phyloP scores from a whole-genome alignment of 2,113 vertebrate species.

The Laterallus jamaicensis region DNA sequence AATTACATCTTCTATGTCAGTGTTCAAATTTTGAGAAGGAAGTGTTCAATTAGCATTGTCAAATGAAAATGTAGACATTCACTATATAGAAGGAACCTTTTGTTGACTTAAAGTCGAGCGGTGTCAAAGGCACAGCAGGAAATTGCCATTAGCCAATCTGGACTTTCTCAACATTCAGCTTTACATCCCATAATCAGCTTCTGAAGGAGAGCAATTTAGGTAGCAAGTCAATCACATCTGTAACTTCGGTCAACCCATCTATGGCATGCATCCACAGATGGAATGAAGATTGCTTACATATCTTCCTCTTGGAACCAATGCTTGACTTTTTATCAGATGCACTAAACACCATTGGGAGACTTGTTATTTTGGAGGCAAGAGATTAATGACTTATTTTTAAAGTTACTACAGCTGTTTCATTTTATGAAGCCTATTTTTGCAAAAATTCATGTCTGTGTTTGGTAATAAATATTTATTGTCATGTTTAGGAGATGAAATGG shows the following conservation, averaged over 20 bases:
- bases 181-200: slow-evolving; percentile 49
- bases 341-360: background rate
- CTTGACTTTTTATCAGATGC: slow-evolving; percentile 9
- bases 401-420: slow-evolving; percentile 12
- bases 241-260: slow-evolving; percentile 5
- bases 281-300: slow-evolving; percentile 43
- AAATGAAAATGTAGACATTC: slow-evolving; percentile 47
- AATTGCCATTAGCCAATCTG: slow-evolving; percentile 67
- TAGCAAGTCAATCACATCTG: slow-evolving; percentile 41
- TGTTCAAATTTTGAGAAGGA: slow-evolving; percentile 38
- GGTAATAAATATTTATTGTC: slow-evolving; percentile 18
- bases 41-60: slow-evolving; percentile 65
- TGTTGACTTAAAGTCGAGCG: slow-evolving; percentile 63
- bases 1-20: slow-evolving; percentile 38
- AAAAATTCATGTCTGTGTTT: background rate
- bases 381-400: slow-evolving; percentile 12
- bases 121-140: slow-evolving; percentile 70
- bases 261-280: slow-evolving; percentile 3
- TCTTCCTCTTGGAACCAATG: slow-evolving; percentile 4
- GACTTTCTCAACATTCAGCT: slow-evolving; percentile 66
- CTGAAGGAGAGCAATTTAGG: slow-evolving; percentile 45
- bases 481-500: background rate
- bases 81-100: slow-evolving; percentile 41
- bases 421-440: slow-evolving; percentile 2
- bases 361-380: background rate